Conservation (phyloP, 2,113 vertebrate genomes). For the Ochotona curzoniae region DNA sequence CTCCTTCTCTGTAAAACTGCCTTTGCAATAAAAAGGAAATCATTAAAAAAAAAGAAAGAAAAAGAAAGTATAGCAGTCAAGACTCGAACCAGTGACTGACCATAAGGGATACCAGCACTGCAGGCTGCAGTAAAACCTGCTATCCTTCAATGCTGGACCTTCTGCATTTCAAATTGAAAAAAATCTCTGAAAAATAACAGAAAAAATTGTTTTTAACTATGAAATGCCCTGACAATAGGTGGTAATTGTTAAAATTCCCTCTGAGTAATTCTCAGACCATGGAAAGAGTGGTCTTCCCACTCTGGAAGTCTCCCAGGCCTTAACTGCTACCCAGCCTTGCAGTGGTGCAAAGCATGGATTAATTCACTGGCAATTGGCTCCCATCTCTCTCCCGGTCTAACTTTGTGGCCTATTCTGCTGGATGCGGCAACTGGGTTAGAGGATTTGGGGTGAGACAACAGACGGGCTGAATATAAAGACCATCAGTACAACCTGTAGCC, state of each 20-base stretch:
- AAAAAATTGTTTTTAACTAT: not conserved
- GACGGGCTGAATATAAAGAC: slow-evolving; percentile 18
- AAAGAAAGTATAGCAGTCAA: too few relatives aligned
- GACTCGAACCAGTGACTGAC: too few relatives aligned
- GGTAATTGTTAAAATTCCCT: not conserved
- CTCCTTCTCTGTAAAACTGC: too few relatives aligned
- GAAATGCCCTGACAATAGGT: not conserved
- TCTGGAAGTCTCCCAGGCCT: not conserved
- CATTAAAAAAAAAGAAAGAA: too few relatives aligned
- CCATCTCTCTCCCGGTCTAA: not conserved
- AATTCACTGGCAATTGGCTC: not conserved
- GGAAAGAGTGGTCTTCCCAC: not conserved
- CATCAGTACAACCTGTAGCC: not conserved
- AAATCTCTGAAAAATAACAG: not conserved
- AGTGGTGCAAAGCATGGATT: not conserved
- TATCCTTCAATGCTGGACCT: too few relatives aligned
- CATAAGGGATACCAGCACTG: too few relatives aligned
- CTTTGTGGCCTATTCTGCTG: not conserved
- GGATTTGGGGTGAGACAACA: not conserved
- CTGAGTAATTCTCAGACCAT: not conserved
- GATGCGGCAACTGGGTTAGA: not conserved
- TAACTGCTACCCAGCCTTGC: too few relatives aligned
- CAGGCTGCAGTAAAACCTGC: too few relatives aligned
- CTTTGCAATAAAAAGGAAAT: too few relatives aligned
- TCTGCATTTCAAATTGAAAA: too few relatives aligned